Percentiles rank a stretch among this genome's conserved stretches.
These are phyloP conservation scores for Acipenser ruthenus DNA, from an alignment of 2,797 vertebrate species.

Conservation along the genomic window DNA sequence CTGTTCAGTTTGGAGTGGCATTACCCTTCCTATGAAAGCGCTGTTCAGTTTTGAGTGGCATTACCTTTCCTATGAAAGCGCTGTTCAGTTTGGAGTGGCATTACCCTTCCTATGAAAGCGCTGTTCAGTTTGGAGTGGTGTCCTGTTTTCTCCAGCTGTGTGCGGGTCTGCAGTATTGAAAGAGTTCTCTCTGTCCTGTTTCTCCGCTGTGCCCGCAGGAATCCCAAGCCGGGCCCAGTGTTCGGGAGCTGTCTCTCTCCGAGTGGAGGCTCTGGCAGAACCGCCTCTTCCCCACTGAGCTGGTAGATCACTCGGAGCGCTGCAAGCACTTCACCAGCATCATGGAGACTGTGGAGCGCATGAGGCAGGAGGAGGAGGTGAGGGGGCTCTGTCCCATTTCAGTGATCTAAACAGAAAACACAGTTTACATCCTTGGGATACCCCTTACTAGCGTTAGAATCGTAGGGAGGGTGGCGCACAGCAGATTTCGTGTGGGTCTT, in stretches of 20 bases:
- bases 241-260: conserved; percentile 64
- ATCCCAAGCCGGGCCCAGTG: background rate
- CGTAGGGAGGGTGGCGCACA: too few relatives aligned
- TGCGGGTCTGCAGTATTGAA: conserved; percentile 4
- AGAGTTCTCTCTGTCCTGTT: background rate
- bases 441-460: too few relatives aligned
- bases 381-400: conserved; percentile 24
- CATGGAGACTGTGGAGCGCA: conserved; percentile 78
- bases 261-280: conserved; percentile 94
- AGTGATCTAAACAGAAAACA: too few relatives aligned
- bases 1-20: too few relatives aligned
- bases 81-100: too few relatives aligned
- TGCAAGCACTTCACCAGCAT: conserved; percentile 70
- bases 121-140: too few relatives aligned
- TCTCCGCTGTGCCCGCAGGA: conserved; percentile 29
- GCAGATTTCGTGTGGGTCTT: too few relatives aligned
- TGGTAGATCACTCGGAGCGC: conserved; percentile 69
- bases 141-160: background rate
- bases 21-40: too few relatives aligned
- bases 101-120: too few relatives aligned
- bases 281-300: conserved; percentile 54
- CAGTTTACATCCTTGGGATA: too few relatives aligned
- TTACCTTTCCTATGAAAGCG: too few relatives aligned
- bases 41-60: too few relatives aligned
- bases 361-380: conserved; percentile 67